Evolutionary conservation across 2,113 vertebrate species (phyloP), one percentile per base, ranked within the genome.

Genomic region (Tympanuchus pallidicinctus): DNA sequence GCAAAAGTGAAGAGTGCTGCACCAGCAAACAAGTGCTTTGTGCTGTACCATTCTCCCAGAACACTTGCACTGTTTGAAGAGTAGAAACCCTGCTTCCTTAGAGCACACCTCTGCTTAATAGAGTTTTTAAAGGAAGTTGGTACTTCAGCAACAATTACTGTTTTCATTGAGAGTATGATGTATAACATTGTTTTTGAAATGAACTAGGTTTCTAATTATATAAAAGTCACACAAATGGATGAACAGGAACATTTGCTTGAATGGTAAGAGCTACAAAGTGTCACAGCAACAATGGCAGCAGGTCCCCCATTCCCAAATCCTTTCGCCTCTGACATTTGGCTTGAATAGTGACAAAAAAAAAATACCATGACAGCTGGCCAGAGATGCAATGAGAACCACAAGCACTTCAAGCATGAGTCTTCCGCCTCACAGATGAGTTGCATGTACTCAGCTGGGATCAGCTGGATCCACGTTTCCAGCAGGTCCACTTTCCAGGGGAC

Each of bases 231-330:
- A 63, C 10, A 64, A 42, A 67, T 6, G 15, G 76, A 82, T 2
- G 34, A 85, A 82, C 3, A 45, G 56, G 12, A 84, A 73, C 6
- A 56, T 48, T 56, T 80, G 22, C 25, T 91, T 64, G 32, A 92
- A 78, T 70, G 24, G 14, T 38, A 77, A 75, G 38, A 82, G 38
- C 8, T 34, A 48, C 18, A 20, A 80, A 94, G 79, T 59, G 28
- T 43, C 42, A 64, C 34, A 70, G 85, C 8, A 70, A 65, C 93
- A 92, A 89, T 12, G 30, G 45, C n/a, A 90, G 90, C 22, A 50
- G 42, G 60, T 87, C 64, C 25, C 87, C 28, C 15, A 8, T 47
- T 79, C 63, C 77, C 79, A 88, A 71, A 82, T 64, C 67, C 42
- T 72, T 54, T 24, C 43, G 36, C 13, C 54, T 72, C 63, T 32